Conservation (phyloP, 2,113 vertebrate genomes). For the Scopus umbretta region DNA sequence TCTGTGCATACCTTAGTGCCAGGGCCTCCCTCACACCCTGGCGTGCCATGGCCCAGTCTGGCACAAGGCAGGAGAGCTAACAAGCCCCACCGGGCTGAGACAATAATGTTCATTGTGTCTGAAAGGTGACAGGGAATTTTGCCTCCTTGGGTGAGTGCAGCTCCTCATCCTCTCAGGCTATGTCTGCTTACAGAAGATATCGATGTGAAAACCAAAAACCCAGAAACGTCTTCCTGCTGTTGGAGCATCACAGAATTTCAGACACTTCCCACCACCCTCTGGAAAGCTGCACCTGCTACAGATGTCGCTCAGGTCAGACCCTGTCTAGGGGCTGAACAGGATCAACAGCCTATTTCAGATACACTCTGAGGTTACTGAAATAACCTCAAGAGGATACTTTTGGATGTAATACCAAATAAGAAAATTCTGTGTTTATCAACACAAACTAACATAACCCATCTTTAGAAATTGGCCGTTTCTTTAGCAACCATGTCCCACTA, state of each 20-base stretch:
- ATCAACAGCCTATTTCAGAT: background rate
- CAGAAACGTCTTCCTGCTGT: background rate
- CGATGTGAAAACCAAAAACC: rapidly evolving
- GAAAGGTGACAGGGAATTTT: background rate
- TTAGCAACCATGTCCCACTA: background rate
- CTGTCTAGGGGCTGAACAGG: background rate
- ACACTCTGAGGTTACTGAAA: background rate
- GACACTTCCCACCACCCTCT: background rate
- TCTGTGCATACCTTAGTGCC: background rate
- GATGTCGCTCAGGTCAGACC: background rate
- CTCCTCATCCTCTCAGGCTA: background rate
- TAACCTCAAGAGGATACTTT: background rate
- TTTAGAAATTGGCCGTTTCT: background rate
- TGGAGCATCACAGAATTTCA: background rate
- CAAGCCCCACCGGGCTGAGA: background rate
- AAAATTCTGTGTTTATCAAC: slow-evolving; percentile 6
- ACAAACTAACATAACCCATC: background rate
- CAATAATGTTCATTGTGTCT: background rate
- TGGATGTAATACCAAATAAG: background rate
- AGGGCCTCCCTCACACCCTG: background rate
- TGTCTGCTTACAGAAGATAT: background rate
- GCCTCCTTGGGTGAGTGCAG: background rate
- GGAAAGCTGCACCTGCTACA: background rate
- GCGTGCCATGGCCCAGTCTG: rapidly evolving
- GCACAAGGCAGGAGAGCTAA: background rate